Evolutionary conservation across 2,113 vertebrate species (phyloP), one percentile per base, ranked within the genome.

Genomic region (Butorides virescens): DNA sequence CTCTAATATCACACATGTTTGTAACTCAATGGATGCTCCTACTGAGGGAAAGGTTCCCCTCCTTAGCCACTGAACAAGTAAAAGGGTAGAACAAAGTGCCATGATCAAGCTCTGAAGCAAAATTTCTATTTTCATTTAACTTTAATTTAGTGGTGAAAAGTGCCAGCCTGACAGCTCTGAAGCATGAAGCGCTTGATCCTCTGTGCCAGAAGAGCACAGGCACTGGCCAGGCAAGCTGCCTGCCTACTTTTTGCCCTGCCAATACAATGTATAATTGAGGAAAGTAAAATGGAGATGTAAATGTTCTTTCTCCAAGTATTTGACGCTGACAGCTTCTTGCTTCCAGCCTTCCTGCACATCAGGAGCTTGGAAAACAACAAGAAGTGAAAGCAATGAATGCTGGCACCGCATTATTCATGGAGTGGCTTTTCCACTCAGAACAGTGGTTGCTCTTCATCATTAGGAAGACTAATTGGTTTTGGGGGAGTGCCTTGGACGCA

Each of bases 161-260:
- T 36, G 77, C 55, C 86, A 89, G 61, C 49, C 86, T 93, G 80
- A 86, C 92, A 91, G 71, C 77, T 90, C 80, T 70, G 84, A 82
- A 94, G 70, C 74, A 86, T 22, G n/a, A 91, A 95, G 59, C 0
- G 1, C 44, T 90, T 79, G 55, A 67, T 50, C 39, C 42, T 52
- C 62, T 23, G 26, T 58, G 59, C 70, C 92, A 93, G 77, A 73
- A 86, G 26, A 66, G 58, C 7, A 5, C 58, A 86, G 66, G 62
- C 92, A 68, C 50, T 55, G 84, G 77, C 63, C 78, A 92, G 50
- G 58, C 77, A 95, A 87, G 47, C n/a, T 88, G 91, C 74, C 70
- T 91, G 77, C 55, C 74, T 79, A 82, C 79, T 82, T 88, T 50
- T 34, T 92, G 87, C 74, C 71, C 62, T 66, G 71, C n/a, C 81